Evolutionary conservation across 2,113 vertebrate genomes (phyloP).

Genomic region (Scophthalmus maximus): DNA sequence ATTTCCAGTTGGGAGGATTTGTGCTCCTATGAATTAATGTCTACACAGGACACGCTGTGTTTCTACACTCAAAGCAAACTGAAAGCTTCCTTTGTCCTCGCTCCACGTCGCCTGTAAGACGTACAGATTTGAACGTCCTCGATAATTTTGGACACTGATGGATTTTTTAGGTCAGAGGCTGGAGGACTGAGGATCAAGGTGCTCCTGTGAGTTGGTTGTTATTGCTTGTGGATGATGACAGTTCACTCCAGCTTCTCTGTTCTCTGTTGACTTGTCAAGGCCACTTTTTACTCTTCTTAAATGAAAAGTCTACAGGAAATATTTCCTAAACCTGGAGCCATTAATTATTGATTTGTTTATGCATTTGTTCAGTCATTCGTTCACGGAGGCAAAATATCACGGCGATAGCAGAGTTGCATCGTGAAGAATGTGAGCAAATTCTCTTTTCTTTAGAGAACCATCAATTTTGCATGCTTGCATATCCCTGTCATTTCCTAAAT

Average conservation of each 20-base stretch:
- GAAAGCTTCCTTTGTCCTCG: no score
- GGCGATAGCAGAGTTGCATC: background rate
- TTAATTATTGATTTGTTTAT: slow-evolving; percentile 16
- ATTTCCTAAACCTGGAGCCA: background rate
- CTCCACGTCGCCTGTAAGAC: no score
- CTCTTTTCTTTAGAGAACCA: background rate
- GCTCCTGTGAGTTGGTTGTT: background rate
- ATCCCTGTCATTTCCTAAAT: no score
- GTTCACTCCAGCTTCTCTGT: background rate
- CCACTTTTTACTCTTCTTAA: background rate
- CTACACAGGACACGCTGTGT: no score
- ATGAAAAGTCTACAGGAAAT: slow-evolving; percentile 8
- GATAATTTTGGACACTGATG: background rate
- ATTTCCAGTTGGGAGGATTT: no score
- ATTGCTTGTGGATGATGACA: background rate
- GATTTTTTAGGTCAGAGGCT: slow-evolving; percentile 1
- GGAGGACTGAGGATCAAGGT: background rate
- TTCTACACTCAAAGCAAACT: no score
- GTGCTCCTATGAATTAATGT: no score
- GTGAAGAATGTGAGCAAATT: background rate
- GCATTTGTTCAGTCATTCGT: background rate
- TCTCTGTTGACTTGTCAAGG: slow-evolving; percentile 11
- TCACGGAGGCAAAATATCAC: background rate
- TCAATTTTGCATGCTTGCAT: background rate
- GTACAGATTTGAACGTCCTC: background rate